These are phyloP conservation scores for Drosophila aldrichi DNA, from an alignment of 2,888 invertebrate genomes.

Conservation along the genomic window DNA sequence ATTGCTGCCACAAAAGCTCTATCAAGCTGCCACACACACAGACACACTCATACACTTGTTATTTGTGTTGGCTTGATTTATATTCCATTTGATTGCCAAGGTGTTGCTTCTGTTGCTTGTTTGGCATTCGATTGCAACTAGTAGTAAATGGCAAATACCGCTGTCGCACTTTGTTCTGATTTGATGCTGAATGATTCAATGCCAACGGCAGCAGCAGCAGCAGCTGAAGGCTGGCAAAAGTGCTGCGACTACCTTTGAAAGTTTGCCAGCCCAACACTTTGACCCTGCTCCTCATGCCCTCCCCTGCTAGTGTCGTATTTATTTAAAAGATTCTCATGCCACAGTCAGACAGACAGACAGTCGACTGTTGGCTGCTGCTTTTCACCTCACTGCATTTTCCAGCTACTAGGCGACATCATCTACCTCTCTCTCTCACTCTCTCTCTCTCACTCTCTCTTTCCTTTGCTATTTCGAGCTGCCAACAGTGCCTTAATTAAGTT, in stretches of 20 bases:
- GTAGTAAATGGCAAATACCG: slow-evolving; percentile 56
- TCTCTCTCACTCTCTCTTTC: not conserved
- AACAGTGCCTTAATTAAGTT: slow-evolving; percentile 70
- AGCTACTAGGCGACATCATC: slow-evolving; percentile 35
- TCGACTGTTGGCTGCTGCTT: slow-evolving; percentile 22
- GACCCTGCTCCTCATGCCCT: not conserved
- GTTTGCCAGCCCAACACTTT: slow-evolving; percentile 14
- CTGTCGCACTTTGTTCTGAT: slow-evolving; percentile 61
- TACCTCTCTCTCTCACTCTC: not conserved
- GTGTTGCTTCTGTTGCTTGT: slow-evolving; percentile 26
- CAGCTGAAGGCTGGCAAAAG: slow-evolving; percentile 20
- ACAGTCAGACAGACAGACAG: slow-evolving; percentile 11
- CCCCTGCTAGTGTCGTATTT: slow-evolving; percentile 19
- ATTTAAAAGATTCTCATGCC: slow-evolving; percentile 34
- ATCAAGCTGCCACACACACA: slow-evolving; percentile 4
- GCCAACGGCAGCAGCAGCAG: slow-evolving; percentile 13
- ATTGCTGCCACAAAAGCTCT: slow-evolving; percentile 12
- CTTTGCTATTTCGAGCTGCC: not conserved
- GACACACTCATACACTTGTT: not conserved
- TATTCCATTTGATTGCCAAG: slow-evolving; percentile 53
- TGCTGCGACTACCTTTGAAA: slow-evolving; percentile 1
- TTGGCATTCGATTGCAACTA: slow-evolving; percentile 48
- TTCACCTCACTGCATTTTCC: slow-evolving; percentile 44
- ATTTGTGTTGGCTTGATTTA: slow-evolving; percentile 52
- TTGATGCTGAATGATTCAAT: slow-evolving; percentile 55